Evolutionary conservation across 2,797 vertebrate genomes (phyloP).

Genomic region (Molossus molossus): DNA sequence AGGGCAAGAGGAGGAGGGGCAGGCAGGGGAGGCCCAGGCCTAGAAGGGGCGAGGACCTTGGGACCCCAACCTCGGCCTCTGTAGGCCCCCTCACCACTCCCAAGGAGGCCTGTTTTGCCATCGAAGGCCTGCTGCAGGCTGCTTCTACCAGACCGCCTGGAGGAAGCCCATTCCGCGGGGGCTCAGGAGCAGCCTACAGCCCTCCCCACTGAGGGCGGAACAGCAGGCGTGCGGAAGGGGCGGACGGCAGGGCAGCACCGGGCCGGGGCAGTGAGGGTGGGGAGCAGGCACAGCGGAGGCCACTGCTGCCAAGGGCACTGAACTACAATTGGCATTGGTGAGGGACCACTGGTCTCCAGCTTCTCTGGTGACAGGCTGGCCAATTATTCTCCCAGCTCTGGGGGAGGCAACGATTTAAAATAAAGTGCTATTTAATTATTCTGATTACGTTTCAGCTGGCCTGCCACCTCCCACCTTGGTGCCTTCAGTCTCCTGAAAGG

Average conservation of each 20-base stretch:
- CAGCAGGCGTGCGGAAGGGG: background rate
- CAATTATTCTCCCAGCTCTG: conserved; percentile 66
- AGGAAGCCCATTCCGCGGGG: background rate
- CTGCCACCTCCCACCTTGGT: conserved; percentile 70
- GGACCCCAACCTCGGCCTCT: background rate
- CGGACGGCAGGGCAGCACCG: background rate
- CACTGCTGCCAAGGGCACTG: background rate
- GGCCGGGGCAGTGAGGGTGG: background rate
- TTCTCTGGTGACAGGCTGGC: conserved; percentile 68
- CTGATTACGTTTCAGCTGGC: conserved; percentile 82
- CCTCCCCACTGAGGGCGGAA: background rate
- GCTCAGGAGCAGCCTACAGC: background rate
- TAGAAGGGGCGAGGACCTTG: fast-evolving
- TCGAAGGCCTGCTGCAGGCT: background rate
- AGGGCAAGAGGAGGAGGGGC: background rate
- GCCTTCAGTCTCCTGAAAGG: conserved; percentile 43
- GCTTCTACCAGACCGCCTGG: background rate
- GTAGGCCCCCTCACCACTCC: background rate
- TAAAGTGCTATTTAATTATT: conserved; percentile 76
- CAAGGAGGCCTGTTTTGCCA: background rate
- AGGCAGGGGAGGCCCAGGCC: background rate
- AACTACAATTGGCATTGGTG: background rate
- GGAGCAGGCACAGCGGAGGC: background rate
- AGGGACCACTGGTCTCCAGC: conserved; percentile 52
- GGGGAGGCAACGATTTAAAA: conserved; percentile 69